These are phyloP conservation scores for Volucella bombylans DNA, from an alignment of 2,888 invertebrate genomes.

Conservation along the genomic window DNA sequence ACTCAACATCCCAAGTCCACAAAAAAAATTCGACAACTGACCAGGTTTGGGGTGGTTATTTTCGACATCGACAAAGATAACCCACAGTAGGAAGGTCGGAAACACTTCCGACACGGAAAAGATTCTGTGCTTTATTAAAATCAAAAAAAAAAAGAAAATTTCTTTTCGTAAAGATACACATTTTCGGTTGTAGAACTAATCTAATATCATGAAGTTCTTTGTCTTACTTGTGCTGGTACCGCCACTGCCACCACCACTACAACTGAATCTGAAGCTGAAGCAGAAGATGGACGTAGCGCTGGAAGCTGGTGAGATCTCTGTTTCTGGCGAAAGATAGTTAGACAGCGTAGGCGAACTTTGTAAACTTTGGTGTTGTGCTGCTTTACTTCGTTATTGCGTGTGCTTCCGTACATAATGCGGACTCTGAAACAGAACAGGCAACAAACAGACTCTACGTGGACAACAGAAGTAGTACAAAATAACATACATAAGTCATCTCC, in stretches of 20 bases:
- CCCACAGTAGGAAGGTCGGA: constrained; percentile 44
- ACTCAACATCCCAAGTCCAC: background rate
- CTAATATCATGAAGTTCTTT: constrained; percentile 50
- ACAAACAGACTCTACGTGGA: constrained; percentile 28
- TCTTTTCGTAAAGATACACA: constrained; percentile 52
- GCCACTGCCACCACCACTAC: no score
- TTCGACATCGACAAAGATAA: constrained; percentile 32
- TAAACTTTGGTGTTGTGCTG: constrained; percentile 39
- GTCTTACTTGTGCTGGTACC: background rate
- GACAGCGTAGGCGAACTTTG: constrained; percentile 45
- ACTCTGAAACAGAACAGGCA: background rate
- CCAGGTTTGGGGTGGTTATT: constrained; percentile 14
- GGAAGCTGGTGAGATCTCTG: constrained; percentile 2
- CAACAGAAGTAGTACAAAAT: constrained; percentile 2
- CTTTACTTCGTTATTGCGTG: constrained; percentile 38
- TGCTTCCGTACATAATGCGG: background rate
- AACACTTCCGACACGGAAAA: constrained; percentile 60
- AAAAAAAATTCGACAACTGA: constrained; percentile 27
- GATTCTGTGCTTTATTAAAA: constrained; percentile 61
- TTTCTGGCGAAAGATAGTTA: constrained; percentile 48
- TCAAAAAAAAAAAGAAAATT: constrained; percentile 60
- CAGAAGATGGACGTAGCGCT: background rate
- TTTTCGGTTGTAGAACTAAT: constrained; percentile 40
- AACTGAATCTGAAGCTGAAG: background rate
- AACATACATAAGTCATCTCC: constrained; percentile 20